These are phyloP conservation scores for Solenodon paradoxus DNA, from an alignment of 2,113 vertebrate genomes.

Conservation along the genomic window DNA sequence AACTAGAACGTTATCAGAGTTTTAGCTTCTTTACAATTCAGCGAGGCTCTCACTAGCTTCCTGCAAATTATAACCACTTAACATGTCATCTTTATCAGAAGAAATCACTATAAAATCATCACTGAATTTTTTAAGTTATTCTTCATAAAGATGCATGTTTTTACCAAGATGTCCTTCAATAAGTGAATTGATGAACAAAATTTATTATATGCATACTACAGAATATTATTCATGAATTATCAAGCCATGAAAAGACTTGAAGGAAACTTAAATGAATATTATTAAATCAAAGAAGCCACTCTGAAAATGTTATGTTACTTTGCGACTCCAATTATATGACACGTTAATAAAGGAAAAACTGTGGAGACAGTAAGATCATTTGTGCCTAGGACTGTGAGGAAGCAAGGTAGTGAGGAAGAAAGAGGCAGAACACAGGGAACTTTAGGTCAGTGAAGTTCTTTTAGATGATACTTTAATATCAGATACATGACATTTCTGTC, in stretches of 20 bases:
- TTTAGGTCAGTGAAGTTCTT: background rate
- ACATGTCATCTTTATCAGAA: background rate
- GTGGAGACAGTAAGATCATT: background rate
- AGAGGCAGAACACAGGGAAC: background rate
- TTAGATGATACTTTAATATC: background rate
- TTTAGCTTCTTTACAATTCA: background rate
- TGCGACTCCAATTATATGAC: background rate
- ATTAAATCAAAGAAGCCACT: background rate
- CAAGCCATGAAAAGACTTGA: background rate
- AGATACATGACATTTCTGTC: background rate
- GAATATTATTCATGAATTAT: background rate
- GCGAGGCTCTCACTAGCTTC: background rate
- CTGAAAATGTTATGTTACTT: background rate
- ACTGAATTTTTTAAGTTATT: background rate
- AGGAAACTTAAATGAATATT: background rate
- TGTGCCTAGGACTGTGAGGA: background rate
- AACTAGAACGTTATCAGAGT: background rate
- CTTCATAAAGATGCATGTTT: background rate
- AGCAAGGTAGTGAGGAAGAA: background rate
- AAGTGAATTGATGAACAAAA: background rate
- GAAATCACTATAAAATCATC: background rate
- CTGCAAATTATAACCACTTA: background rate
- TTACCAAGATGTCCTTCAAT: background rate
- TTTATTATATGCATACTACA: background rate
- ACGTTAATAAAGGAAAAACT: background rate